Evolutionary conservation across 2,888 invertebrate species (phyloP).

Genomic region (Drosophila pseudotakahashii): DNA sequence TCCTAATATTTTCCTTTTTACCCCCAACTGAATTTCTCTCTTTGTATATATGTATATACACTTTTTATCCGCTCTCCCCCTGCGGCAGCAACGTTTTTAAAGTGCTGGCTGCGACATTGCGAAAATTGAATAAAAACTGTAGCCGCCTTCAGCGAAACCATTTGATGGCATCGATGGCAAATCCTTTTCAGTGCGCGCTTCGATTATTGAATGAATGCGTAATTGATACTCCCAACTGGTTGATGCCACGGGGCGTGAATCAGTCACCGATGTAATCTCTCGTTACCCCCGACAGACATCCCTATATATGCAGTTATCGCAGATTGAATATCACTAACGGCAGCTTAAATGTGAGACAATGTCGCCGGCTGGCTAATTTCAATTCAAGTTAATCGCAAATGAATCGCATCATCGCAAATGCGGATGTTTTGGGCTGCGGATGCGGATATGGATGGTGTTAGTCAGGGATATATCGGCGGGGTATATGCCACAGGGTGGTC

Average conservation of each 20-base stretch:
- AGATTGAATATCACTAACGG: constrained; percentile 28
- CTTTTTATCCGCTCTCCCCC: constrained; percentile 8
- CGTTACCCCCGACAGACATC: neutral
- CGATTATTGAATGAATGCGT: constrained; percentile 72
- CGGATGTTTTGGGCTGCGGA: constrained; percentile 16
- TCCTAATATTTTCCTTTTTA: constrained; percentile 61
- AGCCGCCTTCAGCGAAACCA: constrained; percentile 49
- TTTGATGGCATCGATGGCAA: constrained; percentile 42
- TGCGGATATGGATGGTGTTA: constrained; percentile 35
- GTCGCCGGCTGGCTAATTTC: constrained; percentile 60
- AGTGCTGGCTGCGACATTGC: constrained; percentile 47
- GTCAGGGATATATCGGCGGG: constrained; percentile 27
- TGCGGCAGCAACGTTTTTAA: constrained; percentile 57
- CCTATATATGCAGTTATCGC: constrained; percentile 12
- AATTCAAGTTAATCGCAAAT: constrained; percentile 72
- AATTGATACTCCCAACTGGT: constrained; percentile 69
- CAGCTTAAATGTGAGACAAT: constrained; percentile 43
- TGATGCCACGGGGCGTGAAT: constrained; percentile 20
- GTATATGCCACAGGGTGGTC: constrained; percentile 13
- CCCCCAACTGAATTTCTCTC: constrained; percentile 33
- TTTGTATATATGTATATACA: constrained; percentile 1
- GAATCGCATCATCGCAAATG: constrained; percentile 38
- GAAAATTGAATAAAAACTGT: constrained; percentile 76
- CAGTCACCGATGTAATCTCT: constrained; percentile 21
- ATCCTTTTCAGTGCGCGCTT: constrained; percentile 49